Base-by-base conservation (phyloP, 2,888 invertebrate genomes). In the Chrysolina americana region DNA sequence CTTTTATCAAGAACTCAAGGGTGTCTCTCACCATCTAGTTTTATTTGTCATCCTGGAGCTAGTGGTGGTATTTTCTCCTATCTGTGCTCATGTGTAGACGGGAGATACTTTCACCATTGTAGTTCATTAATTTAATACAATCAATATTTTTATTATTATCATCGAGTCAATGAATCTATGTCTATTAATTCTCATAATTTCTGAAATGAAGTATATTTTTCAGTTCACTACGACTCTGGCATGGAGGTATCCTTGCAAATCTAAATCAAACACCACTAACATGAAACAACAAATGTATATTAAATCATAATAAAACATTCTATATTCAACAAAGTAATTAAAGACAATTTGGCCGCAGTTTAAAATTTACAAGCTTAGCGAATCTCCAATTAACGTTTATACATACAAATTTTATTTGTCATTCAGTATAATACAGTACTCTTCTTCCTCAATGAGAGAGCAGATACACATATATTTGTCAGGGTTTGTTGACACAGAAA, bases 201-300 rank as follows among this genome's bases (percentile, higher is more conserved):
- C n/a, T n/a, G n/a, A n/a, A n/a, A n/a, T n/a, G n/a, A n/a, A n/a
- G n/a, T n/a, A n/a, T n/a, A n/a, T n/a, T n/a, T n/a, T n/a, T n/a
- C n/a, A n/a, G n/a, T n/a, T n/a, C n/a, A n/a, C n/a, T n/a, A n/a
- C n/a, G n/a, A n/a, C n/a, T n/a, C n/a, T n/a, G n/a, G 8, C 44
- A 3, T 15, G 44, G 19, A 21, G 5, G 9, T 4, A 53, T 19
- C 21, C 4, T 9, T 59, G 28, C 0, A 36, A n/a, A n/a, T 2
- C 0, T 5, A 8, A 59, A 59, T 36, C 6, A 59, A 59, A 59
- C 59, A 53, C 5, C 13, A 59, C 1, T 59, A 23, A 59, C 59
- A 28, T 59, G 59, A 59, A 59, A 59, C 59, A 59, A 59, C 59
- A 59, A 59, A 59, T 59, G n/a, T 59, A 59, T 59, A 59, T 59